Evolutionary conservation across 2,888 invertebrate species (phyloP), one percentile per base, ranked within the genome.

Genomic region (Perizoma flavofasciatum): DNA sequence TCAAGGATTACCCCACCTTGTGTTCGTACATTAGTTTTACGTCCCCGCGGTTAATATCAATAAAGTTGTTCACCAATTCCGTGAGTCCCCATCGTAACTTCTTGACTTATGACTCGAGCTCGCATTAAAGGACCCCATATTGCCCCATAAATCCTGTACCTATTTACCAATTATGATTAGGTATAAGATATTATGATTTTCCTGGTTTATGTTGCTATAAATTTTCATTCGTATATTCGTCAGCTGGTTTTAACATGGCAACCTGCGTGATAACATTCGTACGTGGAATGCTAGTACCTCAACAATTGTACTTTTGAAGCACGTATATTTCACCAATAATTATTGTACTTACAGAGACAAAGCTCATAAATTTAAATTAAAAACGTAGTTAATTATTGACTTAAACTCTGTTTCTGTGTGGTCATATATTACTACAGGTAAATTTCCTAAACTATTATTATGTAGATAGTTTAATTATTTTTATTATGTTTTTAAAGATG

Each of bases 41-140:
- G 54, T 52, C 55, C 44, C 46, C 50, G 54, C 51, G 57, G 65
- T 61, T 55, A 60, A 70, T 65, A 66, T 61, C 65, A 61, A 63
- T 67, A 70, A 68, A 69, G 62, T 61, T 62, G 65, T 65, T 67
- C 67, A 55, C 67, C 68, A 66, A 65, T 69, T 71, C 59, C 70
- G 69, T 67, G 67, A 66, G 66, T 61, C 60, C 57, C 66, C 60
- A 68, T 69, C 73, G 69, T 77, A 73, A 74, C 71, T 72, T 69
- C 63, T 58, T 69, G 67, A 71, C 71, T 72, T 74, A 73, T 67
- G 69, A 61, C 68, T 65, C 49, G 47, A 64, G 62, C 65, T 65
- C 64, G 59, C 67, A 70, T 70, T 74, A 71, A 71, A 65, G 68
- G 66, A 66, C 65, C 64, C 63, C 59, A 65, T 70, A 70, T 71